Conservation (phyloP, 2,888 invertebrate genomes). For the Nemotelus pantherinus region DNA sequence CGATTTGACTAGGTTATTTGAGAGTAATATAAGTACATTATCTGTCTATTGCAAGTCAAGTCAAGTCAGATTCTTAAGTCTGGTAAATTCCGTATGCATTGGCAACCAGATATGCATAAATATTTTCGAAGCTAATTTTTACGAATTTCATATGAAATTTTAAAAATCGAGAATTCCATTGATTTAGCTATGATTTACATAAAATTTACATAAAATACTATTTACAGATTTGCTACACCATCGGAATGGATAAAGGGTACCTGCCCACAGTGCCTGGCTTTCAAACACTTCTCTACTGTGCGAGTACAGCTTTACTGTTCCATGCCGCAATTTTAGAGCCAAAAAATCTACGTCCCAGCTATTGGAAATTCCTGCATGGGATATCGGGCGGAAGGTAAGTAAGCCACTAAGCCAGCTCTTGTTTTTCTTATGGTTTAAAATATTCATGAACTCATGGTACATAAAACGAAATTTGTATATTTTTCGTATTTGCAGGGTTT, state of each 20-base stretch:
- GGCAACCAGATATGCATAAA: no score
- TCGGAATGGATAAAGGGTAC: slow-evolving; percentile 73
- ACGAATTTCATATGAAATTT: no score
- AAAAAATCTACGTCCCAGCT: slow-evolving; percentile 79
- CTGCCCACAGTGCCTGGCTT: slow-evolving; percentile 77
- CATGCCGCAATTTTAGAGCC: slow-evolving; percentile 84
- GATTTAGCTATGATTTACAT: no score
- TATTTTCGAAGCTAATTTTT: no score
- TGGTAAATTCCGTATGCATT: no score
- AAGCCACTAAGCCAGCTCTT: not conserved
- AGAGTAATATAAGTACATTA: not conserved
- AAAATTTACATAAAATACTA: no score
- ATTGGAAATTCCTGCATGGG: slow-evolving; percentile 81
- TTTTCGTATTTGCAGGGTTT: slow-evolving; percentile 65
- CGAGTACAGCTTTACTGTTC: slow-evolving; percentile 80
- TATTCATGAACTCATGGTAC: not conserved
- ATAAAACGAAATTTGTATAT: not conserved
- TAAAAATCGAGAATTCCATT: no score
- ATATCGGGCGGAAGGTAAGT: slow-evolving; percentile 76
- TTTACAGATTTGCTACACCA: slow-evolving; percentile 74
- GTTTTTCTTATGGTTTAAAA: not conserved
- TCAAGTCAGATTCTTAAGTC: no score
- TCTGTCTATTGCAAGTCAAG: no score
- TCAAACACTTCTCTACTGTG: slow-evolving; percentile 76
- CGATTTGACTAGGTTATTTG: not conserved